These are phyloP conservation scores for Procambarus virginalis DNA, from an alignment of 1,140 invertebrate genomes.

Conservation along the genomic window DNA sequence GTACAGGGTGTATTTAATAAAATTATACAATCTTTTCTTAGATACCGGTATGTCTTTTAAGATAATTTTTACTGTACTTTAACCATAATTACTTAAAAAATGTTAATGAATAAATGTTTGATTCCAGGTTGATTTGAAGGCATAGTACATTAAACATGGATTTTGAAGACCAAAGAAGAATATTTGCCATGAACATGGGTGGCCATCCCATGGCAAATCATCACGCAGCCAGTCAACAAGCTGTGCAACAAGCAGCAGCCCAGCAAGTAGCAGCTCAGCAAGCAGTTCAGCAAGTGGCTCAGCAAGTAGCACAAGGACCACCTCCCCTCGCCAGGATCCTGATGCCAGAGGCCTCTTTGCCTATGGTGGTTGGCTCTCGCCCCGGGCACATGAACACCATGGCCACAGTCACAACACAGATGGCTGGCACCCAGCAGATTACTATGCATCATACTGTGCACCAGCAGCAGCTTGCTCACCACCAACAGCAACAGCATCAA, in stretches of 20 bases:
- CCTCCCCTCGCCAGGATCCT: conserved; percentile 10
- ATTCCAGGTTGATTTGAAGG: neutral
- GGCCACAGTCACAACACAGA: conserved; percentile 15
- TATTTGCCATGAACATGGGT: conserved; percentile 50
- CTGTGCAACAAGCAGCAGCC: conserved; percentile 19
- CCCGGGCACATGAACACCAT: neutral
- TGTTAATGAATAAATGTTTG: neutral
- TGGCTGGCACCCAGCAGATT: conserved; percentile 20
- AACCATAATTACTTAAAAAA: neutral
- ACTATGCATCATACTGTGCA: conserved; percentile 40
- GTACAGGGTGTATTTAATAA: too few relatives aligned
- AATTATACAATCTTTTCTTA: too few relatives aligned
- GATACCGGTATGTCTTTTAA: too few relatives aligned
- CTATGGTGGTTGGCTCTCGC: neutral
- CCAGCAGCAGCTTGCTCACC: neutral
- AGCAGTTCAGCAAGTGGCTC: neutral
- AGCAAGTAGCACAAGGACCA: neutral
- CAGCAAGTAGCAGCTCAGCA: neutral
- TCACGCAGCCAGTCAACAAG: conserved; percentile 30
- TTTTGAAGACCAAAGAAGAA: conserved; percentile 47
- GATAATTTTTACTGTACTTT: too few relatives aligned
- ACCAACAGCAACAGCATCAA: neutral
- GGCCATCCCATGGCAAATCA: conserved; percentile 38
- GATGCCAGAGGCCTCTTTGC: neutral
- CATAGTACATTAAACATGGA: conserved; percentile 29